phyloP scores from a whole-genome alignment of 2,888 invertebrate genomes.

The Leucophenga montana region DNA sequence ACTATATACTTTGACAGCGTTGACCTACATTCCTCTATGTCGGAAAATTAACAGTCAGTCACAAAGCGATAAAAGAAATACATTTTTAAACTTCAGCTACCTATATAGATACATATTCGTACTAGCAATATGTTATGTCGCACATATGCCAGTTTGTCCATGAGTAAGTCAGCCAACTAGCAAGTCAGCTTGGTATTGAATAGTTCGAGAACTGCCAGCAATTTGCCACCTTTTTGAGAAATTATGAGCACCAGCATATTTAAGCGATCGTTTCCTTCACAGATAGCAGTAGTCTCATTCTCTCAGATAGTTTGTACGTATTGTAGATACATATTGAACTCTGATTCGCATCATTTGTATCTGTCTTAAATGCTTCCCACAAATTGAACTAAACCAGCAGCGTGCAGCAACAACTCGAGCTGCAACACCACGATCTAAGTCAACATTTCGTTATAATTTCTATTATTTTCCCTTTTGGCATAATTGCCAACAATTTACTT shows the following conservation, averaged over 20 bases:
- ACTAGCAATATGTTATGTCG: too few relatives aligned
- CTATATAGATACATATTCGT: too few relatives aligned
- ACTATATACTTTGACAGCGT: too few relatives aligned
- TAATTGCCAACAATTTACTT: conserved; percentile 69
- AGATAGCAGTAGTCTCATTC: conserved; percentile 36
- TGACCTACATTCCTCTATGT: too few relatives aligned
- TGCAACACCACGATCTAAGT: conserved; percentile 43
- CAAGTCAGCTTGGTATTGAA: too few relatives aligned
- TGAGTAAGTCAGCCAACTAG: too few relatives aligned
- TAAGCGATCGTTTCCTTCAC: conserved; percentile 23
- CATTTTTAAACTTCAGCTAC: too few relatives aligned
- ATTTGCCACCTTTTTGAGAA: conserved; percentile 62
- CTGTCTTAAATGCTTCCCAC: conserved; percentile 49
- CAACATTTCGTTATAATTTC: conserved; percentile 66
- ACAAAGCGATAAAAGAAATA: too few relatives aligned
- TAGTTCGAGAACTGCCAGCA: conserved; percentile 50
- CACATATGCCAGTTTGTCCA: too few relatives aligned
- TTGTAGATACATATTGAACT: background rate
- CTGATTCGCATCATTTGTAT: background rate
- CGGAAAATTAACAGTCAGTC: too few relatives aligned
- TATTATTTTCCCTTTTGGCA: conserved; percentile 69
- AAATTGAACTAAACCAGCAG: conserved; percentile 39
- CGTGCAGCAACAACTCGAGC: conserved; percentile 12
- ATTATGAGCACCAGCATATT: conserved; percentile 63
- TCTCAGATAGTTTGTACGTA: background rate